Conservation (phyloP, 2,888 invertebrate genomes). For the Drosophila antonietae region DNA sequence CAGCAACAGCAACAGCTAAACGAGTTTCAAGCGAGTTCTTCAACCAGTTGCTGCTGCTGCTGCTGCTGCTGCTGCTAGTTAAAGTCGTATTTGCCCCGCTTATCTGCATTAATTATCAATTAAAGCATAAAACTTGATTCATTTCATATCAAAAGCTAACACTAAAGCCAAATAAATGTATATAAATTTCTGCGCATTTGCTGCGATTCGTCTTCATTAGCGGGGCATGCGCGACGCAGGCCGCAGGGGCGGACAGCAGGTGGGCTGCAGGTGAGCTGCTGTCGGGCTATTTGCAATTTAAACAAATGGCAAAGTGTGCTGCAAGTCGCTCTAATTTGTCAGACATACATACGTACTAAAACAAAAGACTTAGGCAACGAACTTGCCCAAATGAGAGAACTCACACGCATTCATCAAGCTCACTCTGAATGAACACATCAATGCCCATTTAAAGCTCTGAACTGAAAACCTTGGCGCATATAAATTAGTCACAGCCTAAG, state of each 20-base stretch:
- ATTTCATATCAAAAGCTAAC: constrained; percentile 46
- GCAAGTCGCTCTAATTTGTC: constrained; percentile 65
- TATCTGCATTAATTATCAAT: constrained; percentile 78
- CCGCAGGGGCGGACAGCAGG: constrained; percentile 13
- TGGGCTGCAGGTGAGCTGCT: constrained; percentile 15
- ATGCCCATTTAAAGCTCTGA: constrained; percentile 68
- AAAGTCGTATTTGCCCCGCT: constrained; percentile 53
- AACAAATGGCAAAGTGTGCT: constrained; percentile 69
- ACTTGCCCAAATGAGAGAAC: constrained; percentile 26
- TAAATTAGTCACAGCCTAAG: constrained; percentile 62
- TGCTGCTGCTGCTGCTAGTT: constrained; percentile 18
- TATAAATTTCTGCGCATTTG: constrained; percentile 9
- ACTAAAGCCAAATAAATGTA: not conserved
- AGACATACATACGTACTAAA: constrained; percentile 12
- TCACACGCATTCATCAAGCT: constrained; percentile 67
- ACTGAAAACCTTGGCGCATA: constrained; percentile 67
- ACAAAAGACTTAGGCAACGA: constrained; percentile 71
- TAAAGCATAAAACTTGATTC: constrained; percentile 63
- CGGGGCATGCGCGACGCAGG: not conserved
- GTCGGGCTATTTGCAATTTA: constrained; percentile 26
- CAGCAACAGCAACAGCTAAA: constrained; percentile 45
- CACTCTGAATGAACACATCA: constrained; percentile 75
- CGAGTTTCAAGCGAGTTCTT: constrained; percentile 65
- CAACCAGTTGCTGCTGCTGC: constrained; percentile 23
- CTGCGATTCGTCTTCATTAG: constrained; percentile 55